Evolutionary conservation across 2,888 invertebrate genomes (phyloP), one percentile per base, ranked within the genome.

Genomic region (Melolontha melolontha): DNA sequence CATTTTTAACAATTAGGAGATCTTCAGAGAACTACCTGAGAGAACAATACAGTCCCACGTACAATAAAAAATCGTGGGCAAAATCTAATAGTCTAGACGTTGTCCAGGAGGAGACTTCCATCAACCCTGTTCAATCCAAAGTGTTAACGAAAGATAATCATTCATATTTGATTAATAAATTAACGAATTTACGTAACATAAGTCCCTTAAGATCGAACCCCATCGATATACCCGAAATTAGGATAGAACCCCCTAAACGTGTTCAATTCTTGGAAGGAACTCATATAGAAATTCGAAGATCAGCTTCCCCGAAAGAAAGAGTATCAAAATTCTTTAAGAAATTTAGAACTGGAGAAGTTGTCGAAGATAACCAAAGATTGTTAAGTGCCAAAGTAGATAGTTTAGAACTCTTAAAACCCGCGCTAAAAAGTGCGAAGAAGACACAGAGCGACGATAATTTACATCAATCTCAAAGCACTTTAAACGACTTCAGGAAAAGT

Each of bases 1-100:
- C 49, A 2, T 12, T 49, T n/a, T 11, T 47, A 14, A 39, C 22
- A 39, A 49, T 39, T 12, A 55, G 66, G 47, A 65, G 65, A 41
- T 57, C 50, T 42, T 75, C 77, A 10, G 78, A 74, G 62, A 76
- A 78, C n/a, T 82, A 82, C 70, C 77, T 82, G 65, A 80, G 81
- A 67, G 81, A 82, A 59, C 81, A 82, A 44, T 82, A 81, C 74
- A 80, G 79, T 69, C 82, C 82, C 7, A 75, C 75, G 16, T 70
- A 71, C 11, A 44, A 51, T 6, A 77, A 77, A 55, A 79, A 76
- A 70, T 66, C 72, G 16, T 71, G 74, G 41, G 63, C 70, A 74
- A 5, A 67, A 22, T 59, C 70, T 1, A 76, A 74, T 62, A 75
- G 76, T 8, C 72, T 75, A 29, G 80, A 75, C 64, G 64, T 69